These are phyloP conservation scores for Lasioglossum zephyrum DNA, from an alignment of 2,888 invertebrate species.

Conservation along the genomic window DNA sequence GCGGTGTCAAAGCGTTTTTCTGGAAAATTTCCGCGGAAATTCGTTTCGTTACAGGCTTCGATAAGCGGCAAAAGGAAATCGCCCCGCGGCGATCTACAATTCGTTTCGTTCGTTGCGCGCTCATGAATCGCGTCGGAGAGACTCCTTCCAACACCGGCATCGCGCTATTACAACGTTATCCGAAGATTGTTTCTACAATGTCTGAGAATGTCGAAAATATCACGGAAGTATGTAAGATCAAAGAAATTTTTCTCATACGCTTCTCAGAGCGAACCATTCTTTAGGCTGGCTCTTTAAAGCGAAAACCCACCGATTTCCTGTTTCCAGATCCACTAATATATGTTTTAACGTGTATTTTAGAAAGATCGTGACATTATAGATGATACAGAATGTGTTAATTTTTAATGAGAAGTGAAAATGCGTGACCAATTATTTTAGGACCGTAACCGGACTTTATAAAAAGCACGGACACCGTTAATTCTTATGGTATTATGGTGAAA, in stretches of 20 bases:
- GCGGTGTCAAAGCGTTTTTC: constrained; percentile 68
- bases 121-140: neutral
- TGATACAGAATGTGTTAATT: neutral
- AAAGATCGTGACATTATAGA: neutral
- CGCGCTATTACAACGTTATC: neutral
- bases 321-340: neutral
- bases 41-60: constrained; percentile 36
- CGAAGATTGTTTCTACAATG: neutral
- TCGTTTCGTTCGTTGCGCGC: neutral
- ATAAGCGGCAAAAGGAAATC: neutral
- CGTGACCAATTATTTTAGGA: neutral
- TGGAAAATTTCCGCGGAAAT: constrained; percentile 65
- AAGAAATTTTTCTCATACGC: neutral
- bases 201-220: neutral
- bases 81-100: constrained; percentile 13
- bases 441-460: neutral
- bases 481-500: neutral
- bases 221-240: neutral
- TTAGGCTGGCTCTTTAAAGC: neutral
- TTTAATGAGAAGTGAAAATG: neutral
- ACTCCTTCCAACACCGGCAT: neutral
- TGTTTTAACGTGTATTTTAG: neutral
- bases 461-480: neutral
- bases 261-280: neutral
- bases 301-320: neutral